These are phyloP conservation scores for Chrysogorgia sp. DNA, from an alignment of 92 coral and sea anemone species.

Conservation along the genomic window DNA sequence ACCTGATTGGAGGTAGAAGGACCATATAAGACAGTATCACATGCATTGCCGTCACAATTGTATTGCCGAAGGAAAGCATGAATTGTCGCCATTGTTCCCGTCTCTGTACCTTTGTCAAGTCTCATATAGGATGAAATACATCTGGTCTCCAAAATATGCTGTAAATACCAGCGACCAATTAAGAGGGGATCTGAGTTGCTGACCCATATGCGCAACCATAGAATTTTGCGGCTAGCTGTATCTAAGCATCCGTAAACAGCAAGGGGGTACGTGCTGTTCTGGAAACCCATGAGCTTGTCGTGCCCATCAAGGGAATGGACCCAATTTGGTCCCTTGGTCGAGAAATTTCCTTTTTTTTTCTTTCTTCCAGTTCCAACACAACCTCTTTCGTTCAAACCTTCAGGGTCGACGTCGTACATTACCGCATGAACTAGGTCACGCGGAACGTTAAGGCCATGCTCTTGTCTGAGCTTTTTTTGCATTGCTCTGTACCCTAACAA, in stretches of 20 bases:
- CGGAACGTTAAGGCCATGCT: conserved; percentile 6
- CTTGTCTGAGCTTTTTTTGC: conserved; percentile 6
- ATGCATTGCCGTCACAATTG: conserved; percentile 29
- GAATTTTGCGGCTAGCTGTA: conserved; percentile 15
- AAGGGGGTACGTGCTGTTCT: conserved; percentile 16
- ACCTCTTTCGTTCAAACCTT: not conserved
- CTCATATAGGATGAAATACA: conserved; percentile 8
- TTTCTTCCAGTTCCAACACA: conserved; percentile 15
- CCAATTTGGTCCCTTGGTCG: conserved; percentile 13
- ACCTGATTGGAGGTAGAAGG: too few species aligned
- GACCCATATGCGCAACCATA: conserved; percentile 17
- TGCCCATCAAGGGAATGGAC: too few species aligned
- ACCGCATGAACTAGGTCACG: conserved; percentile 13
- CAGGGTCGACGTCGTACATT: conserved; percentile 2
- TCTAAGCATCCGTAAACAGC: conserved; percentile 21
- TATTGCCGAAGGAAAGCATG: conserved; percentile 33
- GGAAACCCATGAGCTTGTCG: too few species aligned
- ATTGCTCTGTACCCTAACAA: conserved; percentile 9
- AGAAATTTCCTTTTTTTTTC: not conserved
- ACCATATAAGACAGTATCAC: conserved; percentile 26
- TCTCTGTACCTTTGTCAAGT: conserved; percentile 24
- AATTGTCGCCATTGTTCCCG: conserved; percentile 34
- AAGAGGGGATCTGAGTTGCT: conserved; percentile 21
- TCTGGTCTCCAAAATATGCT: conserved; percentile 9
- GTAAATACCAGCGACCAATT: conserved; percentile 14